Evolutionary conservation across 2,113 vertebrate genomes (phyloP).

Genomic region (Rattus rattus): DNA sequence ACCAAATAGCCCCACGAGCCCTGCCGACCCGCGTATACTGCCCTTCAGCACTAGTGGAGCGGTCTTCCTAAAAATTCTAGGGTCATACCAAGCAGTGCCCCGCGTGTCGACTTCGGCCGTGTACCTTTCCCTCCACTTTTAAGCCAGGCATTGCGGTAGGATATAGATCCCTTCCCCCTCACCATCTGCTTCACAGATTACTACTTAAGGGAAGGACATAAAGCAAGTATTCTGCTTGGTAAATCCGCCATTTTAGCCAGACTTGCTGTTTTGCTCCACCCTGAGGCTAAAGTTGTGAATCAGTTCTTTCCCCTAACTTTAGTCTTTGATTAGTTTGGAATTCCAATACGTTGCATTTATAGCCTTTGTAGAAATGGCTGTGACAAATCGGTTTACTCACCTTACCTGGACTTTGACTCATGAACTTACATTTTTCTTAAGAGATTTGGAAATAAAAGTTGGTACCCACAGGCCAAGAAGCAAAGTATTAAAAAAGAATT

Average conservation of each 20-base stretch:
- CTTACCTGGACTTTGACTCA: not conserved
- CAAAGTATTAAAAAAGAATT: not conserved
- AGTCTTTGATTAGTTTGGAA: constrained; percentile 1
- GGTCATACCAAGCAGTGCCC: not conserved
- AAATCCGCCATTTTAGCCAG: constrained; percentile 74
- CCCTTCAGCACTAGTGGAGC: not conserved
- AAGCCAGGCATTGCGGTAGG: not conserved
- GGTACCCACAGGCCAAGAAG: not conserved
- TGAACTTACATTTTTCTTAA: constrained; percentile 42
- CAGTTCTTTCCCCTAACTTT: constrained; percentile 14
- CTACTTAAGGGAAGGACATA: not conserved
- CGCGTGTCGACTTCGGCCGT: not conserved
- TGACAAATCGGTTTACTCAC: not conserved
- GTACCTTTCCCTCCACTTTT: not conserved
- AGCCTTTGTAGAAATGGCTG: constrained; percentile 14
- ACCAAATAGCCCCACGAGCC: not conserved
- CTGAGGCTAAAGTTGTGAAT: constrained; percentile 50
- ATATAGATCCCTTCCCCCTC: not conserved
- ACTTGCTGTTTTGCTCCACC: constrained; percentile 70
- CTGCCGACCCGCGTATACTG: not conserved
- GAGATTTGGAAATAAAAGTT: constrained; percentile 8
- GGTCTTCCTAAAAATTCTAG: not conserved
- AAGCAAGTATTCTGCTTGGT: constrained; percentile 40
- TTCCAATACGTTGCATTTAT: not conserved
- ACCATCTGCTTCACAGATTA: not conserved